Evolutionary conservation across 2,888 invertebrate genomes (phyloP).

Genomic region (Masnerella sp.): DNA sequence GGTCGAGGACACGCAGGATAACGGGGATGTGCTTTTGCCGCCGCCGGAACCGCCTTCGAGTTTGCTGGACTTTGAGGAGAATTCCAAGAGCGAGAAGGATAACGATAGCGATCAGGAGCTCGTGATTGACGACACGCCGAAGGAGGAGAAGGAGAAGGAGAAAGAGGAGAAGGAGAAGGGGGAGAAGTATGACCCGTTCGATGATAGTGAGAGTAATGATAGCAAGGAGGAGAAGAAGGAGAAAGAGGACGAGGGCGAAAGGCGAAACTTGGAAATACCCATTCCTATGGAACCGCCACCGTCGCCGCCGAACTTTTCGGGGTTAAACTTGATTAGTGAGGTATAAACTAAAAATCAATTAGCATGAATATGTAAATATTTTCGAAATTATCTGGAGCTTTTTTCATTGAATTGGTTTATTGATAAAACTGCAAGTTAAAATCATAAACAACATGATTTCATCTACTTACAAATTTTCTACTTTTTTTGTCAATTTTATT

Average conservation of each 20-base stretch:
- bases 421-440: too few species aligned
- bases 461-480: too few species aligned
- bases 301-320: conserved; percentile 60
- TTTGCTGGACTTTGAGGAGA: conserved; percentile 74
- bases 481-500: too few species aligned
- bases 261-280: conserved; percentile 20
- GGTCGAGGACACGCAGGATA: conserved; percentile 70
- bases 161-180: conserved; percentile 51
- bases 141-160: conserved; percentile 63
- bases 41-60: conserved; percentile 77
- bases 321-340: conserved; percentile 52
- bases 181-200: conserved; percentile 75
- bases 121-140: conserved; percentile 75
- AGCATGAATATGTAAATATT: too few species aligned
- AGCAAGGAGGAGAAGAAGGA: conserved; percentile 52
- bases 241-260: conserved; percentile 9
- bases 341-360: too few species aligned
- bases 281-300: conserved; percentile 62
- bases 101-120: conserved; percentile 75
- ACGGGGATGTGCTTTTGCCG: conserved; percentile 72
- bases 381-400: too few species aligned
- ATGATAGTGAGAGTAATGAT: conserved; percentile 72
- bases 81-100: conserved; percentile 73
- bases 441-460: too few species aligned
- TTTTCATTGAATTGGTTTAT: too few species aligned